Base-by-base conservation (phyloP, 2,797 vertebrate genomes). In the Pseudopleuronectes americanus region DNA sequence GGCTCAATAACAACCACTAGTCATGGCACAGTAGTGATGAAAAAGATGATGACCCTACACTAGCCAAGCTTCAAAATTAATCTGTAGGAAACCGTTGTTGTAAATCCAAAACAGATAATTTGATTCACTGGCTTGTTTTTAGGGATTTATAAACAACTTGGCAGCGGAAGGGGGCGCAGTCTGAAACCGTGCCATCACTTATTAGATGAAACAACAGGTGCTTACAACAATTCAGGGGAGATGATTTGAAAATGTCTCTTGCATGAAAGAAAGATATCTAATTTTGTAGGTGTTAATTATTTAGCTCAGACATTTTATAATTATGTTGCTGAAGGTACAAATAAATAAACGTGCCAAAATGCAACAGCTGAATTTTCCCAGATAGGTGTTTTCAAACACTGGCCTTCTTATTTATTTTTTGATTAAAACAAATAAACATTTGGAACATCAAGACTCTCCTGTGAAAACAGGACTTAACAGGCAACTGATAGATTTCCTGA, bases 151-250 rank as follows among this genome's bases (percentile, higher is more conserved):
- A 75, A 81, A 84, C 51, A 78, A 69, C 64, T 85, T 80, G 74
- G 73, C 81, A 82, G 71, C 68, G 31, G 22, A 68, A 62, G 12
- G 48, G 33, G 22, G 24, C 16, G 52, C 17, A 31, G 57, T 68
- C 58, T 84, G 80, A 72, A 78, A 59, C 67, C 21, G 48, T 62
- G 78, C 83, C 74, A 70, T 24, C 33, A n/a, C 43, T 83, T 81
- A 81, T 83, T 69, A 75, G 56, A 70, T 64, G 67, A 81, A 65
- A 79, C 75, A 84, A 83, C 64, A 82, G 60, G 70, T 70, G 74
- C 65, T 62, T 72, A 73, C 56, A 77, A 45, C 54, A 59, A 74
- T 69, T 71, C 56, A 74, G 31, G 3, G 7, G n/a, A 71, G 62
- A 75, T 71, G 5, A 77, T 69, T 47, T 66, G 23, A 81, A 71